phyloP scores from a whole-genome alignment of 2,888 invertebrate species.

The Dasysyrphus albostriatus region DNA sequence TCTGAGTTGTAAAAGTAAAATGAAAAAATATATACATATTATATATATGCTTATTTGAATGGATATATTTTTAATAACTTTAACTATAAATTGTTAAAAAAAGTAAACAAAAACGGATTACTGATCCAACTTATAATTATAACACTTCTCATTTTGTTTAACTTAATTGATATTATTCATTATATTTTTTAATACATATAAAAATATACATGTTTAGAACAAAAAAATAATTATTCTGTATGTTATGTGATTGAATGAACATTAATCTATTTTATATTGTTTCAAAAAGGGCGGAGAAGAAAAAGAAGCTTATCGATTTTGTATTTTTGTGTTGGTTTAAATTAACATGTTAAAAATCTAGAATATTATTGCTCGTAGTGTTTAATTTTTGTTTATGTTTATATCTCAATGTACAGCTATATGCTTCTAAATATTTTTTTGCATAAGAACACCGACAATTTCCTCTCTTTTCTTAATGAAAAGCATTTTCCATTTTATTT shows the following conservation, averaged over 20 bases:
- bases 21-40: slow-evolving; percentile 55
- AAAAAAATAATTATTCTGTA: slow-evolving; percentile 10
- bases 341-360: slow-evolving; percentile 48
- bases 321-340: slow-evolving; percentile 34
- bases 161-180: slow-evolving; percentile 5
- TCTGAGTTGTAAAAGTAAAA: slow-evolving; percentile 56
- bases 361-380: slow-evolving; percentile 14
- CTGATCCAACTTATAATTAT: slow-evolving; percentile 56
- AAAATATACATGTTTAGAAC: slow-evolving; percentile 47
- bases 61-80: slow-evolving; percentile 61
- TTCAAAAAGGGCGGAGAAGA: slow-evolving; percentile 62
- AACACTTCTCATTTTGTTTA: slow-evolving; percentile 36
- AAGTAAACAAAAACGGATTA: slow-evolving; percentile 20
- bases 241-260: slow-evolving; percentile 24
- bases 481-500: slow-evolving; percentile 36
- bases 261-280: slow-evolving; percentile 19
- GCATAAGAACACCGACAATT: slow-evolving; percentile 65
- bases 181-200: slow-evolving; percentile 44
- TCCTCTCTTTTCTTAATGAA: slow-evolving; percentile 21
- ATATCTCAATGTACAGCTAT: slow-evolving; percentile 63
- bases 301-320: slow-evolving; percentile 57
- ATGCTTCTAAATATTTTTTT: slow-evolving; percentile 29
- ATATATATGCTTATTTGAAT: slow-evolving; percentile 38
- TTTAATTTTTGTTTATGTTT: slow-evolving; percentile 19
- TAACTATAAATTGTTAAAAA: slow-evolving; percentile 67